Evolutionary conservation across 2,888 invertebrate genomes (phyloP).

Genomic region (Pogonocherus hispidulus): DNA sequence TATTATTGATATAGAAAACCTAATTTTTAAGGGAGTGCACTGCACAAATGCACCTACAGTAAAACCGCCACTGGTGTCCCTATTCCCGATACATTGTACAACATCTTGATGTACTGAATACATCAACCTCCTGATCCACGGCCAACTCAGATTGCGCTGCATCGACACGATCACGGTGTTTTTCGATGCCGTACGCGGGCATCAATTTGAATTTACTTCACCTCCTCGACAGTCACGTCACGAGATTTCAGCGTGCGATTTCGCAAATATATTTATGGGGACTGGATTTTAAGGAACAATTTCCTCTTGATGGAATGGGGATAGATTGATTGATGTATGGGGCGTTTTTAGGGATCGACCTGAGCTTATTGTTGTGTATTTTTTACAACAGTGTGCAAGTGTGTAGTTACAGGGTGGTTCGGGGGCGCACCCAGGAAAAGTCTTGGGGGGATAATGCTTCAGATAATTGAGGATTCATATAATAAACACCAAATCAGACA

Average conservation of each 20-base stretch:
- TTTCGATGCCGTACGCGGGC: background rate
- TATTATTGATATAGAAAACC: no score
- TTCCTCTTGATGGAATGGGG: background rate
- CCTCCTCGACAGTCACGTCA: slow-evolving; percentile 6
- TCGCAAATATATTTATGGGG: slow-evolving; percentile 6
- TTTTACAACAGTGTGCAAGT: no score
- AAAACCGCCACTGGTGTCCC: no score
- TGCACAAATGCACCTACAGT: no score
- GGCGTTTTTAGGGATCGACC: no score
- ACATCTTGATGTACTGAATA: background rate
- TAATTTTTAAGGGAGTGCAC: no score
- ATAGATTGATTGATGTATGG: background rate
- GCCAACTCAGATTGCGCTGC: background rate
- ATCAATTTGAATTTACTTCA: slow-evolving; percentile 6
- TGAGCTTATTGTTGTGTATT: no score
- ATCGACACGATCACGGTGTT: background rate
- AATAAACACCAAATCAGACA: no score
- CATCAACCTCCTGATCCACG: background rate
- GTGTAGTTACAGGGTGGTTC: no score
- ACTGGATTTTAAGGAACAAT: background rate
- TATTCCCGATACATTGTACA: background rate
- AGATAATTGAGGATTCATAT: no score
- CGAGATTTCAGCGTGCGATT: slow-evolving; percentile 2
- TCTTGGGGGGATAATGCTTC: no score
- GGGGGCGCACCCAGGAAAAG: no score